phyloP scores from a whole-genome alignment of 30 jellyfish, hydroid and myxozoan species.

The Rhopilema esculentum region DNA sequence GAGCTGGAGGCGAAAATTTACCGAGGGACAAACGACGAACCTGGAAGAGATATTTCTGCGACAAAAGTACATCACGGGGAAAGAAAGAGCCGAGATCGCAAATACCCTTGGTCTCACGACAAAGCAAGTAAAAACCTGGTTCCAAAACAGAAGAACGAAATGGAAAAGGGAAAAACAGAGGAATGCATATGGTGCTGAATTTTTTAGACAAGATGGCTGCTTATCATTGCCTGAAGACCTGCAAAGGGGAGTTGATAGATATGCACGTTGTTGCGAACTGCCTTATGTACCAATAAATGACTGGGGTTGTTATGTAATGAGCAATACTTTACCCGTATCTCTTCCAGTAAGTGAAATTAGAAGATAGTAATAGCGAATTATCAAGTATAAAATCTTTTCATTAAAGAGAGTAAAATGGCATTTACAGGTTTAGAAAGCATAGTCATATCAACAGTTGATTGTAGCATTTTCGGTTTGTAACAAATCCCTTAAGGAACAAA shows the following conservation, averaged over 20 bases:
- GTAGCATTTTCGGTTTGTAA: too few species aligned
- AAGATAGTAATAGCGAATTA: not conserved
- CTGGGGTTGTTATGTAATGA: slow-evolving; percentile 44
- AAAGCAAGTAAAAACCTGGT: slow-evolving; percentile 77
- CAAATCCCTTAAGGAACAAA: too few species aligned
- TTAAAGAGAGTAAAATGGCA: too few species aligned
- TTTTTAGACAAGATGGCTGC: slow-evolving; percentile 24
- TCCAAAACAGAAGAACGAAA: slow-evolving; percentile 70
- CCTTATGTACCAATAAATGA: slow-evolving; percentile 14
- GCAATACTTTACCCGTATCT: slow-evolving; percentile 12
- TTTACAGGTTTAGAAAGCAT: too few species aligned
- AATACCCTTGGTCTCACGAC: slow-evolving; percentile 53
- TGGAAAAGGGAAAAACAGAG: slow-evolving; percentile 64
- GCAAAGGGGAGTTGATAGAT: slow-evolving; percentile 34
- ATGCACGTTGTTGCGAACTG: slow-evolving; percentile 29
- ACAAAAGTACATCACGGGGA: slow-evolving; percentile 71
- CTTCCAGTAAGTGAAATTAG: not conserved
- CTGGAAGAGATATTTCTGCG: slow-evolving; percentile 61
- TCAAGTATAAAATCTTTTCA: too few species aligned
- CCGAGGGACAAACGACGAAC: slow-evolving; percentile 69
- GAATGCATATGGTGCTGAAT: slow-evolving; percentile 9
- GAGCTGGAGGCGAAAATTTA: slow-evolving; percentile 76
- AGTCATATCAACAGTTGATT: too few species aligned
- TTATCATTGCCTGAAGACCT: slow-evolving; percentile 21
- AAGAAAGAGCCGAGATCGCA: slow-evolving; percentile 67